Evolutionary conservation across 2,888 invertebrate species (phyloP).

Genomic region (Aleiodes alternator): DNA sequence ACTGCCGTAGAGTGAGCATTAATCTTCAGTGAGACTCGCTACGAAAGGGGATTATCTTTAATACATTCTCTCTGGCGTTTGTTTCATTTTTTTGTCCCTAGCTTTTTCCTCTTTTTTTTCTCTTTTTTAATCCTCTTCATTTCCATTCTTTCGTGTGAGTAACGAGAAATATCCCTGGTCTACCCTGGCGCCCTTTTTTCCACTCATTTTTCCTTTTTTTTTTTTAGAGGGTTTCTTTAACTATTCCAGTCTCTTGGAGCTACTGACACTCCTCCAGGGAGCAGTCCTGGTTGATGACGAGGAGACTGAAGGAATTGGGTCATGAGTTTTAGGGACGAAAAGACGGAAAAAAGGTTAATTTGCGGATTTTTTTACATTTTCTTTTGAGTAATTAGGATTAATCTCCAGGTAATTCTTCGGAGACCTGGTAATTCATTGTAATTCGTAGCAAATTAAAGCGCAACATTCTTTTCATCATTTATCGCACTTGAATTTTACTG

Average conservation of each 20-base stretch:
- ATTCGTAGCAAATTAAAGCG: too few relatives aligned
- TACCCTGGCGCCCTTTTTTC: conserved; percentile 43
- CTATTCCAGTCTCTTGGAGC: conserved; percentile 5
- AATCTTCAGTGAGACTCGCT: conserved; percentile 54
- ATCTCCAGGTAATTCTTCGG: too few relatives aligned
- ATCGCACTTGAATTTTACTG: too few relatives aligned
- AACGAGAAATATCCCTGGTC: conserved; percentile 50
- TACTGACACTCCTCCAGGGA: neutral
- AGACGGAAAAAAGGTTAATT: conserved; percentile 47
- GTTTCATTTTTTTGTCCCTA: neutral
- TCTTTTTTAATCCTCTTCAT: conserved; percentile 30
- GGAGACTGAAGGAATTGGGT: conserved; percentile 56
- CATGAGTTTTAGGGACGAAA: conserved; percentile 55
- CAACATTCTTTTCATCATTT: too few relatives aligned
- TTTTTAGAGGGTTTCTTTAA: conserved; percentile 15
- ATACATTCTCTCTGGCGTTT: conserved; percentile 48
- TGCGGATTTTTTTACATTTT: neutral
- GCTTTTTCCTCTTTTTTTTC: conserved; percentile 1
- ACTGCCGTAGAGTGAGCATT: conserved; percentile 49
- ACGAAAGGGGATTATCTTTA: conserved; percentile 56
- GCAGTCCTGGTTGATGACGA: conserved; percentile 6
- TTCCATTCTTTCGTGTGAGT: conserved; percentile 33
- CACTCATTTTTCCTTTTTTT: conserved; percentile 3
- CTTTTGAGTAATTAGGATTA: neutral
- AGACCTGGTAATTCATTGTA: too few relatives aligned